These are phyloP conservation scores for Syncerus caffer DNA, from an alignment of 2,797 vertebrate genomes.

Conservation along the genomic window DNA sequence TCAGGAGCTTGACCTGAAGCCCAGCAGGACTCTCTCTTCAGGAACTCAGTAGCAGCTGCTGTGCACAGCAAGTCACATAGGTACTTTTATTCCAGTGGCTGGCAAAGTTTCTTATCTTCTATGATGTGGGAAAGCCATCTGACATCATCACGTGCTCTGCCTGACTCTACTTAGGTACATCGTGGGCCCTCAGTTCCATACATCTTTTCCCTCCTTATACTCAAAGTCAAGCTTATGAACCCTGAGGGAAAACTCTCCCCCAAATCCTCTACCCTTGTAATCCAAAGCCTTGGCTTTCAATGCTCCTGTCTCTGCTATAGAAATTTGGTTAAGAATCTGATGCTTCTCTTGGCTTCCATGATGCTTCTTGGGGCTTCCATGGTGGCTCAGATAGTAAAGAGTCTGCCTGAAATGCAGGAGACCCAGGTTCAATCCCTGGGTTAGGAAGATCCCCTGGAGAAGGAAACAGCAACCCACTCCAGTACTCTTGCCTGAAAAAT, in stretches of 20 bases:
- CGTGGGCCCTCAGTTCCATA: not conserved
- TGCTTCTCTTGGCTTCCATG: not conserved
- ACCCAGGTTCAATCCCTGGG: not conserved
- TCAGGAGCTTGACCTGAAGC: not conserved
- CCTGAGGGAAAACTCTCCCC: not conserved
- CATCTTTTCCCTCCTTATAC: not conserved
- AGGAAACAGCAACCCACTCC: not conserved
- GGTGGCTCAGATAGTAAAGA: not conserved
- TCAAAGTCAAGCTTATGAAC: not conserved
- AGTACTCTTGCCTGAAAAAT: not conserved
- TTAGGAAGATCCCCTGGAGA: not conserved
- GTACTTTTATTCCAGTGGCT: not conserved
- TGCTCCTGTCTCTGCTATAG: not conserved
- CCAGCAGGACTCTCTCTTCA: not conserved
- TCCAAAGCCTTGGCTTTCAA: not conserved
- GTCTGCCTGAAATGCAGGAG: not conserved
- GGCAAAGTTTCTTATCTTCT: not conserved
- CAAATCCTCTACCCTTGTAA: not conserved
- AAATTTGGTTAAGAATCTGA: not conserved
- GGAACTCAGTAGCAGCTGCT: not conserved
- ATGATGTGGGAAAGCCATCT: not conserved
- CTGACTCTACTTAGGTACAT: not conserved
- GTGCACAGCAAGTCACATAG: not conserved
- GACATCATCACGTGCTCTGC: accelerated
- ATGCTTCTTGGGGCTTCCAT: not conserved